Evolutionary conservation across 2,888 invertebrate species (phyloP).

Genomic region (Harpalus rubripes): DNA sequence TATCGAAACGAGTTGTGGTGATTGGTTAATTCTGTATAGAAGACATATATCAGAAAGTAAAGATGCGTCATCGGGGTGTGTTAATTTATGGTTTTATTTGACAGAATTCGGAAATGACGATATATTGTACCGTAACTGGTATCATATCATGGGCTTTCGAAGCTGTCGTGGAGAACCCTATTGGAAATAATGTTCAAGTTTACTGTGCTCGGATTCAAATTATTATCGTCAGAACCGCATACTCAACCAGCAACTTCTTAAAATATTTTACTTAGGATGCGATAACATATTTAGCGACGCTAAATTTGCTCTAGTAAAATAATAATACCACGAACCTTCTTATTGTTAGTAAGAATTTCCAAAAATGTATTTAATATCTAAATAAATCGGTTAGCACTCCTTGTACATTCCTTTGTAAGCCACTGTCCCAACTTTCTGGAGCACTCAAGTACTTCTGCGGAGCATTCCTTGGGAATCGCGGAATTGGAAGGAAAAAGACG

Average conservation of each 20-base stretch:
- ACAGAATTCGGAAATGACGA: too few relatives aligned
- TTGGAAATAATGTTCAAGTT: too few relatives aligned
- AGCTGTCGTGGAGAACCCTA: too few relatives aligned
- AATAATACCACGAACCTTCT: background rate
- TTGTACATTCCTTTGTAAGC: background rate
- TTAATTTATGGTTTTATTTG: too few relatives aligned
- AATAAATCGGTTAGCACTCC: background rate
- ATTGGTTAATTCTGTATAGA: too few relatives aligned
- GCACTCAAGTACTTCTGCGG: conserved; percentile 26
- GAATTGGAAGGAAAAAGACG: conserved; percentile 53
- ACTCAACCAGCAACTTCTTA: background rate
- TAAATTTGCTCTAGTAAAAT: background rate
- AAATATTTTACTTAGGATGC: background rate
- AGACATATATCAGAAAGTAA: too few relatives aligned
- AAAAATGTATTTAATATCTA: conserved; percentile 5
- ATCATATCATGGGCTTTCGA: too few relatives aligned
- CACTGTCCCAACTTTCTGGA: background rate
- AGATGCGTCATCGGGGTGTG: too few relatives aligned
- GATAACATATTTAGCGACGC: background rate
- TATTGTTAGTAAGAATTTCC: background rate
- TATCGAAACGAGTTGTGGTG: too few relatives aligned
- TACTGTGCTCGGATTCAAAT: too few relatives aligned
- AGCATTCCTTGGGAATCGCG: conserved; percentile 15
- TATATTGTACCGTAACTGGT: too few relatives aligned
- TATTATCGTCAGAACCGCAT: too few relatives aligned